These are phyloP conservation scores for Heliconius hortense DNA, from an alignment of 2,888 invertebrate genomes.

Conservation along the genomic window DNA sequence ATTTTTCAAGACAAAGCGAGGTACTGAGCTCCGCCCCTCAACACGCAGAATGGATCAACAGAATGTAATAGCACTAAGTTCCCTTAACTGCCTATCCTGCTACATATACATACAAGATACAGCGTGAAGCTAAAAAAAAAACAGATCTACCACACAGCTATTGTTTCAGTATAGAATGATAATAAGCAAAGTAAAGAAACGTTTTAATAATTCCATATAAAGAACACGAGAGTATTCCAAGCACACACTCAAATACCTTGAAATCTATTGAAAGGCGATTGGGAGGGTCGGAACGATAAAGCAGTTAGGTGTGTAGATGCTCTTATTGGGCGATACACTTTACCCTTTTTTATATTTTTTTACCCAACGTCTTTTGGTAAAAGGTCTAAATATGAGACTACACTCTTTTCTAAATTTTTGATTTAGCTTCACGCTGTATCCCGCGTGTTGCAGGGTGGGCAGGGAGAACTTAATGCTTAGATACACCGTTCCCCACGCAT, in stretches of 20 bases:
- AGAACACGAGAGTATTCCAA: slow-evolving; percentile 7
- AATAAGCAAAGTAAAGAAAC: not conserved
- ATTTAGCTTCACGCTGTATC: not conserved
- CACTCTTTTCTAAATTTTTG: not conserved
- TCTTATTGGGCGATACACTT: slow-evolving; percentile 36
- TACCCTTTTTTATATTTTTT: slow-evolving; percentile 8
- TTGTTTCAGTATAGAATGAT: not conserved
- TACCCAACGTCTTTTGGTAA: not conserved
- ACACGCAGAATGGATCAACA: too few species aligned
- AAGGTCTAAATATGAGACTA: too few species aligned
- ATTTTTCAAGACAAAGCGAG: too few species aligned
- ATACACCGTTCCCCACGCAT: not conserved
- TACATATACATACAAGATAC: too few species aligned
- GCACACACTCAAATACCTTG: slow-evolving; percentile 21
- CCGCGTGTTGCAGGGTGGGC: not conserved
- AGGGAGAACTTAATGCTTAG: not conserved
- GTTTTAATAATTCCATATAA: slow-evolving; percentile 6
- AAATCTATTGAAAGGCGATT: slow-evolving; percentile 34
- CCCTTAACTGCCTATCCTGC: too few species aligned
- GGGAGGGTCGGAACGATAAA: slow-evolving; percentile 35
- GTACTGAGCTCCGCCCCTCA: too few species aligned
- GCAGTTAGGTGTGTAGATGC: slow-evolving; percentile 27
- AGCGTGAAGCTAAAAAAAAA: too few species aligned
- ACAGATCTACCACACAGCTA: too few species aligned
- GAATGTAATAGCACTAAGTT: too few species aligned